These are phyloP conservation scores for Rhinopomastus cyanomelas DNA, from an alignment of 2,113 vertebrate species.

Conservation along the genomic window DNA sequence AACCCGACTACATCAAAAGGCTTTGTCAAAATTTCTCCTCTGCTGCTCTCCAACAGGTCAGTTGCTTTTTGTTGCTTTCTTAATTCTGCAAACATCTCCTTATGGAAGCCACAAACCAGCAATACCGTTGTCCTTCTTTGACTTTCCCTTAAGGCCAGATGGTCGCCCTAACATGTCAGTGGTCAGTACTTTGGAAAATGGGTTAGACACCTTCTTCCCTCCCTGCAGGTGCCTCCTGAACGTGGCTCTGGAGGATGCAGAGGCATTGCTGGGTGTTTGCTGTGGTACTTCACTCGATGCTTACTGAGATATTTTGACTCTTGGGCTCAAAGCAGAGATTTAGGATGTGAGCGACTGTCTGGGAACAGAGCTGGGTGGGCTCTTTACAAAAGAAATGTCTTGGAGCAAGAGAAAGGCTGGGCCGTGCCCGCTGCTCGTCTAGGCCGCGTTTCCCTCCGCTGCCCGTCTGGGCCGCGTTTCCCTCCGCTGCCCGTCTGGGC, in stretches of 20 bases:
- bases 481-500: no score
- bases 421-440: no score
- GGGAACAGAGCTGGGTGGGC: background rate
- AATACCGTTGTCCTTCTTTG: background rate
- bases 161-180: background rate
- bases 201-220: constrained; percentile 25
- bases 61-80: background rate
- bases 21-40: background rate
- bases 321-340: background rate
- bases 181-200: constrained; percentile 30
- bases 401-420: background rate
- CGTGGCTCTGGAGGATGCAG: background rate
- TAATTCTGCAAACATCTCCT: background rate
- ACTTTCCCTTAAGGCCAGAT: background rate
- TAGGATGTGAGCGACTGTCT: background rate
- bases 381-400: background rate
- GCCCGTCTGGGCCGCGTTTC: no score
- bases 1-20: background rate
- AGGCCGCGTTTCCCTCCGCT: no score
- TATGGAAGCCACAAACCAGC: background rate
- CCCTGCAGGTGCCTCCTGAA: constrained; percentile 17
- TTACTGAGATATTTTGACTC: background rate
- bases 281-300: background rate
- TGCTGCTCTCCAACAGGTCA: no score
- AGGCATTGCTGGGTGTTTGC: background rate